Conservation (phyloP, 2,113 vertebrate species). For the Hirundichthys speculiger region DNA sequence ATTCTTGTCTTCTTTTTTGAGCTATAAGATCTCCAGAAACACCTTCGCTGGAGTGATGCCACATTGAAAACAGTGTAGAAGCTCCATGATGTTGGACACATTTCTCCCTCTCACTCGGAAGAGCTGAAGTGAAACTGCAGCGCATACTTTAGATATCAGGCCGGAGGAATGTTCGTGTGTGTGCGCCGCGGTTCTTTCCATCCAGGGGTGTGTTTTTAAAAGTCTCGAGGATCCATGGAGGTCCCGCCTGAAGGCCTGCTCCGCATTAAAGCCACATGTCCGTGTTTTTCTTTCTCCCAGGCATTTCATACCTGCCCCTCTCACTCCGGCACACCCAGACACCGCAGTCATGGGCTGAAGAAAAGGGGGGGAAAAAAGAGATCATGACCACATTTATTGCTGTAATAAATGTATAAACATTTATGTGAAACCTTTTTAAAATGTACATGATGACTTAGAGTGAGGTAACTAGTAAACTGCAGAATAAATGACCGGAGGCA, state of each 20-base stretch:
- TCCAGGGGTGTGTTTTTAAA: slow-evolving; percentile 63
- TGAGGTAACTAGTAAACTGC: slow-evolving; percentile 23
- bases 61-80: slow-evolving; percentile 41
- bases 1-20: neutral
- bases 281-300: slow-evolving; percentile 67
- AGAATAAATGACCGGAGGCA: slow-evolving; percentile 28
- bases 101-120: slow-evolving; percentile 35
- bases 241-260: slow-evolving; percentile 53
- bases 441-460: slow-evolving; percentile 32
- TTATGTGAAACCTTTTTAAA: slow-evolving; percentile 33
- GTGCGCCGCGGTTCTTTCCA: slow-evolving; percentile 47
- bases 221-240: slow-evolving; percentile 59
- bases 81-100: slow-evolving; percentile 5
- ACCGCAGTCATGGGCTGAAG: neutral
- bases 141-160: slow-evolving; percentile 66
- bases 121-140: slow-evolving; percentile 32
- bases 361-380: too few relatives aligned
- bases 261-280: slow-evolving; percentile 75
- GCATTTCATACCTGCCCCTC: slow-evolving; percentile 58
- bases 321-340: slow-evolving; percentile 3
- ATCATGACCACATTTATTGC: too few relatives aligned
- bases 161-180: slow-evolving; percentile 60
- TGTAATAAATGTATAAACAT: slow-evolving; percentile 14
- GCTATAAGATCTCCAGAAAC: slow-evolving; percentile 6
- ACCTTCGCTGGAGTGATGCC: slow-evolving; percentile 11